Conservation (phyloP, 2,113 vertebrate species). For the Perca flavescens region DNA sequence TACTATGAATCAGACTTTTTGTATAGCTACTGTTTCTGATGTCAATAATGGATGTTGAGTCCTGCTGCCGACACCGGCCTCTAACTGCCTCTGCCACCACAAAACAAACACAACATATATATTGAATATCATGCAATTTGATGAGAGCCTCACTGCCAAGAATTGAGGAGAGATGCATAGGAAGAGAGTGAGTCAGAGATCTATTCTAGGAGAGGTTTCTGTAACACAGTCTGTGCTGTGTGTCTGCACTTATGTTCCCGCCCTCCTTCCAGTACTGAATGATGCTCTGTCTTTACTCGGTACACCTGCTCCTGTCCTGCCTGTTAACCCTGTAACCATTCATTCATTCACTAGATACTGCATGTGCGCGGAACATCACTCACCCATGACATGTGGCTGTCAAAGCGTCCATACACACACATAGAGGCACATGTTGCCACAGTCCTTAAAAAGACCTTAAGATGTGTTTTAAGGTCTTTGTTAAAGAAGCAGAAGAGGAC, state of each 20-base stretch:
- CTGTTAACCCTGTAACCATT: not conserved
- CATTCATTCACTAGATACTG: not conserved
- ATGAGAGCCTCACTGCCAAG: not conserved
- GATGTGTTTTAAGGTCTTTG: too few relatives aligned
- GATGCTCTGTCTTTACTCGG: not conserved
- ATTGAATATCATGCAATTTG: not conserved
- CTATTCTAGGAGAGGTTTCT: constrained; percentile 50
- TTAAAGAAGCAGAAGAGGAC: not conserved
- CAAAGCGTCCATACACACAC: not conserved
- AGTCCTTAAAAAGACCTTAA: not conserved
- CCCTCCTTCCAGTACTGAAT: not conserved
- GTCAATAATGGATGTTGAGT: not conserved
- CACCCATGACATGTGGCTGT: not conserved
- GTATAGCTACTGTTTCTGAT: not conserved
- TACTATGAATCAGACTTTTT: not conserved
- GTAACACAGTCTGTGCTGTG: constrained; percentile 47
- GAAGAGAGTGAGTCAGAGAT: constrained; percentile 34
- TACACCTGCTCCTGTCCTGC: not conserved
- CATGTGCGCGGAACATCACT: not conserved
- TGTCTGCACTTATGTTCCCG: constrained; percentile 32
- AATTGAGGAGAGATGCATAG: not conserved
- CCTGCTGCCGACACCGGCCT: not conserved
- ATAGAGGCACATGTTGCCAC: not conserved
- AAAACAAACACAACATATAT: not conserved
- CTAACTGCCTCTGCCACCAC: not conserved